phyloP scores from a whole-genome alignment of 2,888 invertebrate species.

The Polyploca ridens region DNA sequence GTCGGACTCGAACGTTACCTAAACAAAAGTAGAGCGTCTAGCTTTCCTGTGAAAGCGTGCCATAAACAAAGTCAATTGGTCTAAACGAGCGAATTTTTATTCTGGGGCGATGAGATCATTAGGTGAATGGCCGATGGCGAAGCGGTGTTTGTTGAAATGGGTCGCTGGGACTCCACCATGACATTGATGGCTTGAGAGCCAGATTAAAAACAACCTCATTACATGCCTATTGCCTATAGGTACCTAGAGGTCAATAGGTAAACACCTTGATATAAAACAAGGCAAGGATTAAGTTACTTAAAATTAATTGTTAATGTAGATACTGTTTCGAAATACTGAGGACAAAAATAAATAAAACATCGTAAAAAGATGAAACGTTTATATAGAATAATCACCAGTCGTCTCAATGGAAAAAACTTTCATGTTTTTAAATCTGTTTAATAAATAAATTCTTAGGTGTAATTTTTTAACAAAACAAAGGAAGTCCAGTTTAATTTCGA shows the following conservation, averaged over 20 bases:
- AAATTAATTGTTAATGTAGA: not conserved
- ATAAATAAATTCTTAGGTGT: conserved; percentile 46
- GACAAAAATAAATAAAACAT: not conserved
- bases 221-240: not conserved
- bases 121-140: conserved; percentile 73
- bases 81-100: conserved; percentile 76
- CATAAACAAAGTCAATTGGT: conserved; percentile 79
- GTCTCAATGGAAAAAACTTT: not conserved
- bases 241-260: too few relatives aligned
- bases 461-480: conserved; percentile 42
- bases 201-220: conserved; percentile 16
- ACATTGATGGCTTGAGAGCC: conserved; percentile 62
- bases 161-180: conserved; percentile 71
- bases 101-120: conserved; percentile 80
- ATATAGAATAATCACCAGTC: not conserved
- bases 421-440: conserved; percentile 42
- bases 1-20: conserved; percentile 41
- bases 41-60: conserved; percentile 71
- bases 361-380: not conserved
- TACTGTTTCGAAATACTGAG: not conserved
- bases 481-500: conserved; percentile 41
- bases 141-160: conserved; percentile 60
- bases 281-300: not conserved
- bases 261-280: not conserved
- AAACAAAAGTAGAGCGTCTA: conserved; percentile 67